Base-by-base conservation (phyloP, 2,113 vertebrate genomes). In the Thamnaconus septentrionalis region DNA sequence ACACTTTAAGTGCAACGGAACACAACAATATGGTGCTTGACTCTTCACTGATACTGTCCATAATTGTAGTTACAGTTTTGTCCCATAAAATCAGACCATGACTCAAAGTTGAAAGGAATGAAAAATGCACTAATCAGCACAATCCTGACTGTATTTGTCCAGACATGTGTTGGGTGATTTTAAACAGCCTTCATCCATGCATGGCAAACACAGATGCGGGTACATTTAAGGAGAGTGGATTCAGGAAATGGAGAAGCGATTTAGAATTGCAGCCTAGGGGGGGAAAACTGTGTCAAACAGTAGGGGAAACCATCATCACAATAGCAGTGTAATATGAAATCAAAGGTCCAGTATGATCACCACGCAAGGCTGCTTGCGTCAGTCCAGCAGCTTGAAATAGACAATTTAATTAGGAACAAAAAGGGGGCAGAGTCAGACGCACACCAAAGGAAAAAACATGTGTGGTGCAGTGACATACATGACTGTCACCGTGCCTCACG, bases 161-260 rank as follows among this genome's bases (percentile, higher is more conserved):
- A 31, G 18, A 31, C 18, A 31, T 31, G 18, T 31, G 18, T 31
- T 31, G 18, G 18, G 18, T 45, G 7, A 45, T 31, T 6, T n/a
- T 51, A 10, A 10, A 55, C 4, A 48, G 18, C 58, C 7, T 45
- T 45, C 3, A 46, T 8, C 44, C 11, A 44, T 7, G 39, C 52
- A 48, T 0, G 0, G 56, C 45, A 54, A 56, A 6, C 18, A 49
- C 9, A 49, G 6, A 4, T 40, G 43, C 43, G 49, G 51, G 7
- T 59, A 50, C 7, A 39, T 64, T 78, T 62, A 43, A 75, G 49
- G 43, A 58, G 47, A 78, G 43, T 55, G 65, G 70, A 71, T 76
- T 79, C 53, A 65, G 56, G 74, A 70, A 75, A 78, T 5, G 3
- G 52, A 79, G 72, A 73, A 55, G 53, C 54, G 72, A 73, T 82